Base-by-base conservation (phyloP, 2,797 vertebrate species). In the Bradypodion pumilum region DNA sequence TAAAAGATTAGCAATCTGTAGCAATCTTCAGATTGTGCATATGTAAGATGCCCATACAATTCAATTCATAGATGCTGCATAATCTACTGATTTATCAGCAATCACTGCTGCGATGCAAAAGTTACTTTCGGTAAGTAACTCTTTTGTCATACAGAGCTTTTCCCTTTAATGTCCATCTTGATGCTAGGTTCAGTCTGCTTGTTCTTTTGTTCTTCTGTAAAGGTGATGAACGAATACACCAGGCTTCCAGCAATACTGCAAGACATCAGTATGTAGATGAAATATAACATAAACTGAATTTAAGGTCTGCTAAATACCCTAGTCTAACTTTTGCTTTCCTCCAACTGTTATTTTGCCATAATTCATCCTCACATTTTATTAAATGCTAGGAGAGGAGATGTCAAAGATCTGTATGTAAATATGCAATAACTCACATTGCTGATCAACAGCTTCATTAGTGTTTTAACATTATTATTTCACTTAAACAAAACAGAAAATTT, bases 181-280 rank as follows among this genome's bases (percentile, higher is more conserved):
- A 78, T 80, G 82, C 89, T 91, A 56, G 85, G 93, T n/a, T 96
- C 96, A 0, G 90, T 74, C 78, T 91, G 96, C 94, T 97, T 98
- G 96, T 86, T 98, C 84, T 93, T 91, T 56, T 97, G 97, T 86
- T 98, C 97, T 91, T 98, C 97, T 1, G 96, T 97, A 95, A 99
- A 98, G 7, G 97, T 98, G 94, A 99, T 97, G 86, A 98, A 98
- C 69, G 98, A 99, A 86, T 99, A 99, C 56, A 98, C 97, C 95
- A 99, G 95, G 89, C 98, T 99, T 16, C 98, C 98, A 5, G 97
- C 97, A 90, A 99, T 99, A 91, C 98, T 99, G 95, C 86, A 90
- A 90, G 68, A 92, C 7, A 93, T 72, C 23, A 78, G 9, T 40
- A 63, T 74, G 49, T 19, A 52, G 32, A 12, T 63, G 19, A 19